Conservation (phyloP, 2,797 vertebrate species). For the Aplochiton taeniatus region DNA sequence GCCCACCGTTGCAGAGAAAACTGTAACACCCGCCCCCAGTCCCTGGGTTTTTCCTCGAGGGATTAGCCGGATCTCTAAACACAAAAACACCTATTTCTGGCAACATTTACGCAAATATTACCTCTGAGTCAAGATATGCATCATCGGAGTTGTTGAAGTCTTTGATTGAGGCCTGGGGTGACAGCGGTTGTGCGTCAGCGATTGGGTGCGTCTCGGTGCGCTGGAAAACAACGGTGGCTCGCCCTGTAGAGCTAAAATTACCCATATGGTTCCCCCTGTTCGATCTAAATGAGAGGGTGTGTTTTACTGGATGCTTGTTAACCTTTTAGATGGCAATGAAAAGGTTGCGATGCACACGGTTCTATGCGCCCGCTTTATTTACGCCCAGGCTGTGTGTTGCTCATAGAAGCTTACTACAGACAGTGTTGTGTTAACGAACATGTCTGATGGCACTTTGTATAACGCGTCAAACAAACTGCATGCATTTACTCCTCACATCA, state of each 20-base stretch:
- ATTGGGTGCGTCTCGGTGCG: not conserved
- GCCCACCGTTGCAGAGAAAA: conserved; percentile 41
- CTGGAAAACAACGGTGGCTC: not conserved
- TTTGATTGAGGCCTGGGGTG: not conserved
- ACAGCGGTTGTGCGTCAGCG: conserved; percentile 21
- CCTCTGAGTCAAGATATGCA: conserved; percentile 33
- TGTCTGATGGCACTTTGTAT: too few species aligned
- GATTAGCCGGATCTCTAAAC: conserved; percentile 21
- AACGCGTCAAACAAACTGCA: too few species aligned
- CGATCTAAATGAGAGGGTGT: conserved; percentile 46
- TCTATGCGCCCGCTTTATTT: conserved; percentile 27
- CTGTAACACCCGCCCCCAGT: conserved; percentile 29
- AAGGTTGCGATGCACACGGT: conserved; percentile 63
- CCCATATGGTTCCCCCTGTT: conserved; percentile 23
- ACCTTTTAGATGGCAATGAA: conserved; percentile 69
- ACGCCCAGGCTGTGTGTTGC: not conserved
- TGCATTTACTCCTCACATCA: too few species aligned
- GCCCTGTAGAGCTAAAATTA: not conserved
- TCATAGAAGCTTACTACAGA: too few species aligned
- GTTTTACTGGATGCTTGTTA: conserved; percentile 68
- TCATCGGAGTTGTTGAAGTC: conserved; percentile 8
- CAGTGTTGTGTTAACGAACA: too few species aligned
- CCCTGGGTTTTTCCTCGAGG: conserved; percentile 27
- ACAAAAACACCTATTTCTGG: conserved; percentile 28
- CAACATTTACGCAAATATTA: conserved; percentile 27